Conservation (phyloP, 2,113 vertebrate species). For the Puffinus mauretanicus region DNA sequence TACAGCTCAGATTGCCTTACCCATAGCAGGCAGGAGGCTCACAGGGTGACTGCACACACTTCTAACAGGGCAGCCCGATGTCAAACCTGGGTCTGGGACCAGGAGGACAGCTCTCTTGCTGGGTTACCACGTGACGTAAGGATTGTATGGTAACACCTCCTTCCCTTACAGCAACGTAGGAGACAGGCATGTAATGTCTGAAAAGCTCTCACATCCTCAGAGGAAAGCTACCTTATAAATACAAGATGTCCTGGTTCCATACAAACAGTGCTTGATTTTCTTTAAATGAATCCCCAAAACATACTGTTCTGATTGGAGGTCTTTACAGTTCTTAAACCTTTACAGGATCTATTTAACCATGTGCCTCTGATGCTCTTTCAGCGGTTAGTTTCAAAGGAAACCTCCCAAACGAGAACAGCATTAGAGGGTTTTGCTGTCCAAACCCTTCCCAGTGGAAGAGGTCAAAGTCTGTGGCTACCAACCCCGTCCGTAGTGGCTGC, state of each 20-base stretch:
- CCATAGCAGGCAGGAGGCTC: background rate
- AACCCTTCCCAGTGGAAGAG: background rate
- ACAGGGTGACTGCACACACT: accelerated
- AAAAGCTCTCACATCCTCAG: background rate
- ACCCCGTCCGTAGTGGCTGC: background rate
- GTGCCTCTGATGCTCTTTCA: background rate
- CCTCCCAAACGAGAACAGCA: accelerated
- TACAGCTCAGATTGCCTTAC: background rate
- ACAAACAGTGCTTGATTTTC: background rate
- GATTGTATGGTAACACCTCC: background rate
- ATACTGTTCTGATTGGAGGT: background rate
- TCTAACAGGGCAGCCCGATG: background rate
- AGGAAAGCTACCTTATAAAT: background rate
- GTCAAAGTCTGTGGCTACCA: background rate
- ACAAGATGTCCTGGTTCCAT: background rate
- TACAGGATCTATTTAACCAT: background rate
- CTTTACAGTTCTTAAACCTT: background rate
- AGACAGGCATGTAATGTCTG: background rate
- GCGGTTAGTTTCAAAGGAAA: background rate
- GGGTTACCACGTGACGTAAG: background rate
- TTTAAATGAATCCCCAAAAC: background rate
- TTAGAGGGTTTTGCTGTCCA: background rate
- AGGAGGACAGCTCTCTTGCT: background rate
- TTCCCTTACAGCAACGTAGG: accelerated
- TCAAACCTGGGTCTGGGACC: background rate